These are phyloP conservation scores for Ephialtes manifestator DNA, from an alignment of 2,888 invertebrate genomes.

Conservation along the genomic window DNA sequence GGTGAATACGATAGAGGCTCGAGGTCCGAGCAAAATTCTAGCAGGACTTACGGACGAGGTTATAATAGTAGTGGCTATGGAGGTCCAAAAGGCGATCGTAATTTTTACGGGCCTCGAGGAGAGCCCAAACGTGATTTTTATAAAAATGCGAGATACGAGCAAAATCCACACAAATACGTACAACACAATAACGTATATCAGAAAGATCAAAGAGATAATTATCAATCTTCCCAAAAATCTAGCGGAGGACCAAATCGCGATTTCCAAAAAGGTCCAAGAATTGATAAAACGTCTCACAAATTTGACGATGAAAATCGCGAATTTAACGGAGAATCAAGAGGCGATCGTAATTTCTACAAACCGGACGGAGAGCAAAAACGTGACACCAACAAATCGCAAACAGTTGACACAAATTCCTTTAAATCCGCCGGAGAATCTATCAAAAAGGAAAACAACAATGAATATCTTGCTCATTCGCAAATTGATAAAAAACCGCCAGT, in stretches of 20 bases:
- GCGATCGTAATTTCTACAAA: background rate
- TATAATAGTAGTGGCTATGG: background rate
- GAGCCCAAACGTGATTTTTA: background rate
- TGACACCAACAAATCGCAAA: too few species aligned
- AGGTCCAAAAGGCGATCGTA: background rate
- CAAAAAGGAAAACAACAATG: background rate
- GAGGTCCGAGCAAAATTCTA: background rate
- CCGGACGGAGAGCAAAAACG: background rate
- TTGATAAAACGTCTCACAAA: background rate
- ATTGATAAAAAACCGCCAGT: background rate
- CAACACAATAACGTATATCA: background rate
- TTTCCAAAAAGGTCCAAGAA: background rate
- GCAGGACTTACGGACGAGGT: background rate
- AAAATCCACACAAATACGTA: background rate
- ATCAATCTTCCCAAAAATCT: background rate
- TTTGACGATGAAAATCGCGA: slow-evolving; percentile 2
- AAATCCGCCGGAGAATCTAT: background rate
- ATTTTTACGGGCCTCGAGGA: background rate
- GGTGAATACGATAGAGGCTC: background rate
- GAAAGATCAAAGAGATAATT: too few species aligned
- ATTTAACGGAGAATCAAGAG: too few species aligned
- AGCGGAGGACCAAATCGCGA: background rate
- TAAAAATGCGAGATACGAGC: background rate
- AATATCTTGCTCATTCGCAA: background rate
- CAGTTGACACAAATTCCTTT: background rate